Base-by-base conservation (phyloP, 2,113 vertebrate species). In the Chunga burmeisteri region DNA sequence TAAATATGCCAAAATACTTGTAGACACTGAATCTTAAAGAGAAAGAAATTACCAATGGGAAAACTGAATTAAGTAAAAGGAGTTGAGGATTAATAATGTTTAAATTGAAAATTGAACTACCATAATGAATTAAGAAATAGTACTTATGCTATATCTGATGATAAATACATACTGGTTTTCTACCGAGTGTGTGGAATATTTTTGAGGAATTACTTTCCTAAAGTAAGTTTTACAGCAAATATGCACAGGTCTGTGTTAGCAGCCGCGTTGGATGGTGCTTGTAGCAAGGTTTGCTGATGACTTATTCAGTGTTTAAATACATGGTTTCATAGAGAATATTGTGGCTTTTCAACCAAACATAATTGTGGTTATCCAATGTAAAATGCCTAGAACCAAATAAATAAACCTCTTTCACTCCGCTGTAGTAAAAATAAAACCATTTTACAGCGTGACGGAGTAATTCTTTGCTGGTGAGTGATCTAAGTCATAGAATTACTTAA, bases 281-380 rank as follows among this genome's bases (percentile, higher is more conserved):
- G 16, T 72, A 44, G 23, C 26, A 36, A 36, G 21, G 34, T 65
- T 73, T 90, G 34, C 55, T 58, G 38, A 58, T 70, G 49, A 65
- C 68, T 77, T 90, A 23, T 3, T 92, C 44, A 30, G 19, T 47
- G 11, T 78, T 90, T 92, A 86, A 94, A 52, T 81, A 34, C 15
- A 40, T 11, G 38, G 16, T 62, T 93, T 94, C 21, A 34, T 81
- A 70, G 93, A 91, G 67, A 83, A 55, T 56, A 10, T 38, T 77
- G 59, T 77, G 81, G 72, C 26, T 93, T 96, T 91, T 93, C 72
- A 62, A 56, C 26, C 34, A 79, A 86, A 58, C 16, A 2, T 84
- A 32, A 36, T 79, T 67, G 49, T 53, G 72, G 75, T 81, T 93
- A 73, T 94, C 81, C 63, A 53, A 21, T 86, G 29, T 72, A 42